Percentiles rank a stretch among this genome's conserved stretches.
These are phyloP conservation scores for Paramormyrops hopkinsi DNA, from an alignment of 2,797 vertebrate species.

Conservation along the genomic window DNA sequence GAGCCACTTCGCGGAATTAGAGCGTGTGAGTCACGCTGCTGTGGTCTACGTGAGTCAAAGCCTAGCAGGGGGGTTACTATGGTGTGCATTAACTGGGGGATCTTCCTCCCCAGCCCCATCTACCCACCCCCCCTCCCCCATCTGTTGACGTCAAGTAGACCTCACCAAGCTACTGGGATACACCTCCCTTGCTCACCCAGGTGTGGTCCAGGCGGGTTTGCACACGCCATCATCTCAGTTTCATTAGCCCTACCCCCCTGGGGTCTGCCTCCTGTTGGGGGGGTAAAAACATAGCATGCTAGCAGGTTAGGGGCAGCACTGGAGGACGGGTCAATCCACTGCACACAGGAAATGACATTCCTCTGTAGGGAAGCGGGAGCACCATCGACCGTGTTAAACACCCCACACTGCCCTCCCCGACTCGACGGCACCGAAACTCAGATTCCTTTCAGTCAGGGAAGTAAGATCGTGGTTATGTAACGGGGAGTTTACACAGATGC, in stretches of 20 bases:
- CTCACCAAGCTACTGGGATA: background rate
- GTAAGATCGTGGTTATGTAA: background rate
- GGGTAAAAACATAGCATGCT: background rate
- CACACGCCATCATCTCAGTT: background rate
- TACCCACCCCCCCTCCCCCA: background rate
- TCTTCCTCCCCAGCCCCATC: background rate
- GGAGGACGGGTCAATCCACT: background rate
- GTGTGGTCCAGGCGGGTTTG: background rate
- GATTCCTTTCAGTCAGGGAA: background rate
- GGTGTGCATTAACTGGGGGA: background rate
- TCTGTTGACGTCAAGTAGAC: background rate
- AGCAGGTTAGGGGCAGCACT: background rate
- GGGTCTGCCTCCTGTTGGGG: background rate
- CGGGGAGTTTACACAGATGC: background rate
- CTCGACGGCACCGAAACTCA: background rate
- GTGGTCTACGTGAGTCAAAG: conserved; percentile 31
- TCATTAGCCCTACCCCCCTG: background rate
- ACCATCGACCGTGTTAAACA: background rate
- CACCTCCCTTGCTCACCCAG: background rate
- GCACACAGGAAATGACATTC: background rate
- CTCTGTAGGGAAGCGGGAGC: background rate
- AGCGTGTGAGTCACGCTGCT: conserved; percentile 27
- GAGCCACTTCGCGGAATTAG: conserved; percentile 12
- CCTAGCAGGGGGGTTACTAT: background rate
- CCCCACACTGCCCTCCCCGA: background rate